Evolutionary conservation across 1,140 invertebrate genomes (phyloP).

Genomic region (Coelopa frigida): DNA sequence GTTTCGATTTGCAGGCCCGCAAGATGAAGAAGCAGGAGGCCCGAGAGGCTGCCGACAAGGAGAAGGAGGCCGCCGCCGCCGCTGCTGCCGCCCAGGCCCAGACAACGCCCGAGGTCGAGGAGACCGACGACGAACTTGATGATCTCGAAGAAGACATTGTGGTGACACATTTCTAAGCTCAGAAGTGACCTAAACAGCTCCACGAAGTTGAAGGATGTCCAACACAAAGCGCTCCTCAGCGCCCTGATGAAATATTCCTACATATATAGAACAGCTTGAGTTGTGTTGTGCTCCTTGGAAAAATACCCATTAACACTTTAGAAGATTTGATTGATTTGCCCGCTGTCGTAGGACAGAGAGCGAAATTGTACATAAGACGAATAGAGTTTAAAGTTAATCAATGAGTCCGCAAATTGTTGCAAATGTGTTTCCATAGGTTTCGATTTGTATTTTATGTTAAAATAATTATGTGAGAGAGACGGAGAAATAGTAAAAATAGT

Average conservation of each 20-base stretch:
- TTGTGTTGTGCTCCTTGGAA: no score
- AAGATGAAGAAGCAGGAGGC: constrained; percentile 63
- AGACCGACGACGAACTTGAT: constrained; percentile 74
- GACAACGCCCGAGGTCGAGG: constrained; percentile 49
- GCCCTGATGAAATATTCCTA: no score
- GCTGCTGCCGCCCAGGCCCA: constrained; percentile 45
- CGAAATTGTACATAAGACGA: no score
- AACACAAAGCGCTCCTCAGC: not conserved
- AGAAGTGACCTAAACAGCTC: not conserved
- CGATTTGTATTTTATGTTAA: no score
- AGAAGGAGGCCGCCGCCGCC: constrained; percentile 33
- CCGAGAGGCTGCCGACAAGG: constrained; percentile 46
- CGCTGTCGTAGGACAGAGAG: no score
- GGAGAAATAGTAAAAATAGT: constrained; percentile 10
- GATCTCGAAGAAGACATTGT: constrained; percentile 79
- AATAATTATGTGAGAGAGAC: no score
- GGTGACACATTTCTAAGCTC: constrained; percentile 66
- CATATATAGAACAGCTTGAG: no score
- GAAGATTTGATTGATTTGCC: no score
- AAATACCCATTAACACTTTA: no score
- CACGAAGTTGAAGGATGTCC: not conserved
- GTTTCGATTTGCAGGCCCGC: constrained; percentile 34
- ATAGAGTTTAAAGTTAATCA: no score
- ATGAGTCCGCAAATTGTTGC: no score
- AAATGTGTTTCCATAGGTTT: no score